These are phyloP conservation scores for Macquaria ambigua DNA, from an alignment of 2,113 vertebrate species.

Conservation along the genomic window DNA sequence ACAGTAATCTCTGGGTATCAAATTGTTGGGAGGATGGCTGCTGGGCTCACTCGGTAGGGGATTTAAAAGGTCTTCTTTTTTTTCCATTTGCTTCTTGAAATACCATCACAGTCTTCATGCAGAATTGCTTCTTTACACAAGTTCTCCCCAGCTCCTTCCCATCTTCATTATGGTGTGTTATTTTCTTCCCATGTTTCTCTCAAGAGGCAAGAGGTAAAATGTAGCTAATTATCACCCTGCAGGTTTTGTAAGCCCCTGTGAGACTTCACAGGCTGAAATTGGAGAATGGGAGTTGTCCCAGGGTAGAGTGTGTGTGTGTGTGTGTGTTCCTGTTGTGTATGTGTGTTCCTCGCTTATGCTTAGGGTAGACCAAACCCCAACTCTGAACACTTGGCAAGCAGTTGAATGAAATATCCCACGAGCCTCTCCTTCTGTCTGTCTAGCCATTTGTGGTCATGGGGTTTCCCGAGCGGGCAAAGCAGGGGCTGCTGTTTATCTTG, in stretches of 20 bases:
- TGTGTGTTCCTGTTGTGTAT: slow-evolving; percentile 28
- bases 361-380: slow-evolving; percentile 54
- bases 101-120: background rate
- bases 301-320: slow-evolving; percentile 39
- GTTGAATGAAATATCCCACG: slow-evolving; percentile 71
- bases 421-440: slow-evolving; percentile 64
- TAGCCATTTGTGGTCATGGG: slow-evolving; percentile 67
- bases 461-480: slow-evolving; percentile 56
- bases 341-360: slow-evolving; percentile 28
- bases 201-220: slow-evolving; percentile 65
- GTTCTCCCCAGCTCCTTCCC: slow-evolving; percentile 24
- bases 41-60: background rate
- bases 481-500: slow-evolving; percentile 70
- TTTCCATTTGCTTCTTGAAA: slow-evolving; percentile 32
- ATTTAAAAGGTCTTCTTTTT: background rate
- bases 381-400: slow-evolving; percentile 61
- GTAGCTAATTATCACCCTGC: slow-evolving; percentile 69
- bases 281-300: slow-evolving; percentile 61
- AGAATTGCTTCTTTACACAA: slow-evolving; percentile 8
- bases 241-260: slow-evolving; percentile 46
- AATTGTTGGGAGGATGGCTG: background rate
- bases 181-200: slow-evolving; percentile 50
- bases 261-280: slow-evolving; percentile 56
- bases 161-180: slow-evolving; percentile 23
- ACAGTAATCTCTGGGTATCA: slow-evolving; percentile 34